Conservation (phyloP, 2,113 vertebrate species). For the Hemibagrus wyckioides region DNA sequence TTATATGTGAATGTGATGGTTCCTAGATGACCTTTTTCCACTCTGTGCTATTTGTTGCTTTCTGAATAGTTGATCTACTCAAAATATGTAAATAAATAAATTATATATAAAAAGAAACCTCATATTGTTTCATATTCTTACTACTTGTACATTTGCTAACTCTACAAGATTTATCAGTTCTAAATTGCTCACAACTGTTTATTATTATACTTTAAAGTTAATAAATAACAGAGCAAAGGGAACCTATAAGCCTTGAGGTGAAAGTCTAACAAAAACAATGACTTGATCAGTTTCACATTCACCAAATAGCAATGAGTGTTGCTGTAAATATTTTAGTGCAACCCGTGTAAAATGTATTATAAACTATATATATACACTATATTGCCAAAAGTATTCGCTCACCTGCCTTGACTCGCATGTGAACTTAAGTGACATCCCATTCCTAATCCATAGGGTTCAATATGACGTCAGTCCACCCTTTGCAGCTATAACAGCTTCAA, state of each 20-base stretch:
- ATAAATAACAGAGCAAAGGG: neutral
- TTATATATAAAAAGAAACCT: too few relatives aligned
- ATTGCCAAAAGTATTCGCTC: too few relatives aligned
- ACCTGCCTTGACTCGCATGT: too few relatives aligned
- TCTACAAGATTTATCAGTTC: neutral
- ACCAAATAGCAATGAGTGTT: neutral
- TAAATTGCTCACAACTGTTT: neutral
- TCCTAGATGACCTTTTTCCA: constrained; percentile 20
- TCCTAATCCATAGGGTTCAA: too few relatives aligned
- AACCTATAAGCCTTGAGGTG: neutral
- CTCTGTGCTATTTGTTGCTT: neutral
- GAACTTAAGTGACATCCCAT: too few relatives aligned
- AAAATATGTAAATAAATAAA: too few relatives aligned
- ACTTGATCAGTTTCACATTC: neutral
- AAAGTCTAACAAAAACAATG: neutral
- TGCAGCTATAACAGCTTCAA: too few relatives aligned
- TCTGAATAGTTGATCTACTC: neutral
- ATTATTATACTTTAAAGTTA: neutral
- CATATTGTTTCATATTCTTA: neutral
- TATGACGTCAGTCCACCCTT: too few relatives aligned
- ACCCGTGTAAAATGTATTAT: neutral
- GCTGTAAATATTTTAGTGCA: neutral
- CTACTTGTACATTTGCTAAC: neutral
- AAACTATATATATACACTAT: neutral
- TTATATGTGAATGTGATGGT: constrained; percentile 17